A percentile compares a stretch with the other conserved stretches of the same genome.
These are phyloP conservation scores for Sorex araneus DNA, from an alignment of 2,113 vertebrate genomes.

Conservation along the genomic window DNA sequence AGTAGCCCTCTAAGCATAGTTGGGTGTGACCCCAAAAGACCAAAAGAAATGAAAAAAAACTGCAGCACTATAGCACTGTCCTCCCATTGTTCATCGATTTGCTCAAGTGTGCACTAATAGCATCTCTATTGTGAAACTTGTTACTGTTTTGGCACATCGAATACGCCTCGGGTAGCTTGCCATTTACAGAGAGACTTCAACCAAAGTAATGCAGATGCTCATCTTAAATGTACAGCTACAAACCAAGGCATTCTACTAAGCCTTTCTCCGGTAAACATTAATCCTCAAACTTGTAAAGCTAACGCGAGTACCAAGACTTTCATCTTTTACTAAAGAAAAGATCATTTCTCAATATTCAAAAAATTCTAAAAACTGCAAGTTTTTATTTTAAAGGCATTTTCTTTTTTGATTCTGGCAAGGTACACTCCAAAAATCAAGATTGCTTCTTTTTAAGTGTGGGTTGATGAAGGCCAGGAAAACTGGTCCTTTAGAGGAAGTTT, in stretches of 20 bases:
- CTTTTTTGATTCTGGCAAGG: conserved; percentile 22
- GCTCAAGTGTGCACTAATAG: too few species aligned
- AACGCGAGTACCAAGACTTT: not conserved
- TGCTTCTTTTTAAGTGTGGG: not conserved
- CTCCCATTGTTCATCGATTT: too few species aligned
- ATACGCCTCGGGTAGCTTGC: too few species aligned
- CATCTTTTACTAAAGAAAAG: conserved; percentile 59
- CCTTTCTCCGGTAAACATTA: not conserved
- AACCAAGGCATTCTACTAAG: conserved; percentile 17
- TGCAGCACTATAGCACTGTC: too few species aligned
- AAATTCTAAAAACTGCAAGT: conserved; percentile 18
- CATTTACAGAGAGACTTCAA: conserved; percentile 46
- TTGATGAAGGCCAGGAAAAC: too few species aligned
- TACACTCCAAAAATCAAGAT: not conserved
- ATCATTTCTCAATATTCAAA: conserved; percentile 44
- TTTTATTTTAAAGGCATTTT: conserved; percentile 39
- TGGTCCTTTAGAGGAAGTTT: too few species aligned
- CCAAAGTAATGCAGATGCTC: not conserved
- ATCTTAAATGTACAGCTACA: conserved; percentile 21
- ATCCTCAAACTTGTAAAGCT: conserved; percentile 1
- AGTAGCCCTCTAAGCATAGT: too few species aligned
- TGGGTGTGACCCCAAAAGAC: too few species aligned
- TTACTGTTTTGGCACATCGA: too few species aligned
- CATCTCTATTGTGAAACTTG: too few species aligned
- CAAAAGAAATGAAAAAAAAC: too few species aligned